phyloP scores from a whole-genome alignment of 2,888 invertebrate species.

The Megamerina dolium region DNA sequence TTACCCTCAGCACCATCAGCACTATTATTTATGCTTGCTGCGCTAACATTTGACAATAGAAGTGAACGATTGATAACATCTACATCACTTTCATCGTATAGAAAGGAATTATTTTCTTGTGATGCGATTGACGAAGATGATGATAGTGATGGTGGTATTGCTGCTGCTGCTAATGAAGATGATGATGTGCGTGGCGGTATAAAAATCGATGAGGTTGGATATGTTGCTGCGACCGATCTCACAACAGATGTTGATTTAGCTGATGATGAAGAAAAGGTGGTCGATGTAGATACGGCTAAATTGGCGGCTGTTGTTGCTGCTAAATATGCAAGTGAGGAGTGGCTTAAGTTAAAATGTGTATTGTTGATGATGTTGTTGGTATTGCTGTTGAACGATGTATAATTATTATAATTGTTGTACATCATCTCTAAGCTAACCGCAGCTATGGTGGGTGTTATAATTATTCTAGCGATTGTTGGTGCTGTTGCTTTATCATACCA shows the following conservation, averaged over 20 bases:
- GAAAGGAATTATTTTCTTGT: constrained; percentile 6
- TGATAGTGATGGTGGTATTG: constrained; percentile 9
- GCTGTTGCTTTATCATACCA: constrained; percentile 10
- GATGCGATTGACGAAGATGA: constrained; percentile 5
- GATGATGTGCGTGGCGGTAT: too few relatives aligned
- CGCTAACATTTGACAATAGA: constrained; percentile 9
- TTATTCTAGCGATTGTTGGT: constrained; percentile 1
- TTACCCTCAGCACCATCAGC: constrained; percentile 7
- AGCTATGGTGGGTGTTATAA: not conserved
- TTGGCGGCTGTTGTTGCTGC: not conserved
- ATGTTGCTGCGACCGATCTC: constrained; percentile 1
- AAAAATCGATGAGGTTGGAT: not conserved
- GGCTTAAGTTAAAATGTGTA: not conserved
- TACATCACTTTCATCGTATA: constrained; percentile 12
- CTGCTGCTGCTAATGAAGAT: constrained; percentile 7
- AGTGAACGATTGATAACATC: constrained; percentile 18
- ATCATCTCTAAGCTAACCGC: too few relatives aligned
- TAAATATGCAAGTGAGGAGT: not conserved
- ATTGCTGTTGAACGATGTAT: not conserved
- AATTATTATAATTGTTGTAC: too few relatives aligned
- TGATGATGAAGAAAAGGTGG: not conserved
- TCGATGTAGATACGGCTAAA: constrained; percentile 3
- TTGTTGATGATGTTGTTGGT: constrained; percentile 1
- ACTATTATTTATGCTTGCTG: constrained; percentile 10
- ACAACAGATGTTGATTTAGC: constrained; percentile 11